Evolutionary conservation across 1,140 invertebrate species (phyloP), one percentile per base, ranked within the genome.

Genomic region (Maconellicoccus hirsutus): DNA sequence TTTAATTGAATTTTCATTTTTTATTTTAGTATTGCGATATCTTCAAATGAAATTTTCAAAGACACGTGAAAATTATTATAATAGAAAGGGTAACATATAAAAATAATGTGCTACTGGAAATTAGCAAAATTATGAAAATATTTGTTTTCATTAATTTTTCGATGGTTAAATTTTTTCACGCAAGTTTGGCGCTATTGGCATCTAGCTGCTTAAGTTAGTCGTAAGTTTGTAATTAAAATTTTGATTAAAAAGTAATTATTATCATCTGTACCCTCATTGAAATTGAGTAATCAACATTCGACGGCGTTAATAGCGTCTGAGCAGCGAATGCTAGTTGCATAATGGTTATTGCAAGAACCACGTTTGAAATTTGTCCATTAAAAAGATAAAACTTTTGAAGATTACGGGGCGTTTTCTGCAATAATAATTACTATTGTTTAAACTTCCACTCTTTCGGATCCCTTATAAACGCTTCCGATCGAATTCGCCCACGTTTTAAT

Each of bases 281-380:
- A 52, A 52, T 52, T 52, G n/a, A 52, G 42, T 52, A 52, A 52
- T 52, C 42, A 52, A 52, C 4, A 52, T 52, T 19, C 42, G 42
- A 52, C n/a, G 42, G 42, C 16, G 42, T 52, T 52, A 16, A 52
- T 52, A 19, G 42, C n/a, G 42, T 19, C 42, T 52, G n/a, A 19
- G 42, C 42, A 33, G 29, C n/a, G n/a, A 19, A 52, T 8, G 16
- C 42, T 52, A 19, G 6, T 52, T 52, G 42, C n/a, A 52, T 52
- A 52, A 52, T 52, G 42, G 42, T 52, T 52, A 52, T 52, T 52
- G 42, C 42, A 19, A 14, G 42, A 19, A 52, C 12, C 42, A 52
- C 42, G 42, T 52, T 52, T 52, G 42, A 52, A 52, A 52, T 52
- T 52, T 52, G 42, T 52, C 42, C 42, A 52, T 52, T 52, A 52